phyloP scores from a whole-genome alignment of 2,797 vertebrate genomes.

The Hyperoplus immaculatus region DNA sequence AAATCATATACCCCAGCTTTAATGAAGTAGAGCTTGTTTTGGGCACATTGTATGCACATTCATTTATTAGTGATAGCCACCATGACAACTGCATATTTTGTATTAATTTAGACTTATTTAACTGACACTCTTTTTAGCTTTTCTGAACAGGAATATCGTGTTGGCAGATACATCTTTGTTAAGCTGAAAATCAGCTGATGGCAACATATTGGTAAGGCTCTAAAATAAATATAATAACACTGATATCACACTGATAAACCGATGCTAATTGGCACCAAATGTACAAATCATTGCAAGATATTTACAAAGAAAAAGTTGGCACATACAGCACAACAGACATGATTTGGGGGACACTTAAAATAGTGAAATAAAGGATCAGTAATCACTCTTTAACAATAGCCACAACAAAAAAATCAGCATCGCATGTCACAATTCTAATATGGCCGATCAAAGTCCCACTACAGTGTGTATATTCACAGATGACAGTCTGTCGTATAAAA shows the following conservation, averaged over 20 bases:
- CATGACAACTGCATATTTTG: not conserved
- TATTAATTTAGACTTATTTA: not conserved
- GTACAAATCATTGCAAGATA: constrained; percentile 35
- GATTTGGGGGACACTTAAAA: constrained; percentile 18
- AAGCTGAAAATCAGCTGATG: not conserved
- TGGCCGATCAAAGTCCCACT: constrained; percentile 43
- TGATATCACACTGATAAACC: constrained; percentile 19
- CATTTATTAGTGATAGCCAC: not conserved
- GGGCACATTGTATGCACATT: not conserved
- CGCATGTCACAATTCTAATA: constrained; percentile 16
- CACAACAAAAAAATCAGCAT: constrained; percentile 2
- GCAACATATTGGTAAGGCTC: constrained; percentile 5
- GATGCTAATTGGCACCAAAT: constrained; percentile 44
- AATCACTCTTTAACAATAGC: constrained; percentile 20
- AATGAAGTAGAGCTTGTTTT: not conserved
- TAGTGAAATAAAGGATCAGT: constrained; percentile 42
- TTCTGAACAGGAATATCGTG: not conserved
- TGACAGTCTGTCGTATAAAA: constrained; percentile 35
- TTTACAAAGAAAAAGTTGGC: constrained; percentile 59
- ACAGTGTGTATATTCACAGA: constrained; percentile 41
- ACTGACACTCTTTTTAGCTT: not conserved
- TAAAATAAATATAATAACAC: constrained; percentile 17
- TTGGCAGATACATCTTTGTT: not conserved
- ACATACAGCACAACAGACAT: constrained; percentile 36
- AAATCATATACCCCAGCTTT: no score